Percentiles rank a stretch among this genome's conserved stretches.
These are phyloP conservation scores for Masnerella sp. DNA, from an alignment of 2,888 invertebrate genomes.

Conservation along the genomic window DNA sequence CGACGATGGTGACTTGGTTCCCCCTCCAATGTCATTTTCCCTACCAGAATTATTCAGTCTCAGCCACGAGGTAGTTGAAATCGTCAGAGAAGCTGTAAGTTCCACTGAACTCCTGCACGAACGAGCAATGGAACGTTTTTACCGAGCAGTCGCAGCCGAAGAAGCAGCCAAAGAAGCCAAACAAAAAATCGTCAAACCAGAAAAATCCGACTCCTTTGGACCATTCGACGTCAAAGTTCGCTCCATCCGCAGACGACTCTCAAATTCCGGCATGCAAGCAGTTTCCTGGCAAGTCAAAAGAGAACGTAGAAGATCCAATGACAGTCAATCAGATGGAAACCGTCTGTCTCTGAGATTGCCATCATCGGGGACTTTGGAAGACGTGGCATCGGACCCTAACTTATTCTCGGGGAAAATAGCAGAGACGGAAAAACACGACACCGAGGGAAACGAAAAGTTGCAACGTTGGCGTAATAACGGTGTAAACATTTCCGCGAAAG, in stretches of 20 bases:
- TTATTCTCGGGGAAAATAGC: slow-evolving; percentile 60
- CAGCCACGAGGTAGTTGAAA: slow-evolving; percentile 79
- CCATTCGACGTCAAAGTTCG: slow-evolving; percentile 37
- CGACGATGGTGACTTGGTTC: slow-evolving; percentile 81
- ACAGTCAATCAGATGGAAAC: slow-evolving; percentile 68
- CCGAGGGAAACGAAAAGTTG: slow-evolving; percentile 58
- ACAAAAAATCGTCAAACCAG: slow-evolving; percentile 54
- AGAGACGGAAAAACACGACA: slow-evolving; percentile 9
- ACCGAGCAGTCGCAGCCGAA: slow-evolving; percentile 87
- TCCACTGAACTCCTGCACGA: slow-evolving; percentile 91
- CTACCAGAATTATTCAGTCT: slow-evolving; percentile 86
- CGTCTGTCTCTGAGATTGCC: slow-evolving; percentile 58
- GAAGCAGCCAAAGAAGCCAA: slow-evolving; percentile 81
- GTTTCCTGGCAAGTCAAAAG: slow-evolving; percentile 66
- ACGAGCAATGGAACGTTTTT: slow-evolving; percentile 88
- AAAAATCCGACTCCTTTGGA: not conserved
- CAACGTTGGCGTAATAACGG: slow-evolving; percentile 68
- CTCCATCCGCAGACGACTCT: slow-evolving; percentile 77
- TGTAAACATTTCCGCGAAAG: slow-evolving; percentile 61
- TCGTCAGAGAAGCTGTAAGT: slow-evolving; percentile 86
- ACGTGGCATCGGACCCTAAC: slow-evolving; percentile 71
- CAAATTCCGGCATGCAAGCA: slow-evolving; percentile 77
- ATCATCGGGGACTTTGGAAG: slow-evolving; percentile 53
- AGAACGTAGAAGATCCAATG: slow-evolving; percentile 71
- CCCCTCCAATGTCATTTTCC: slow-evolving; percentile 89